Evolutionary conservation across 2,797 vertebrate genomes (phyloP), one percentile per base, ranked within the genome.

Genomic region (Simalia tracyae): DNA sequence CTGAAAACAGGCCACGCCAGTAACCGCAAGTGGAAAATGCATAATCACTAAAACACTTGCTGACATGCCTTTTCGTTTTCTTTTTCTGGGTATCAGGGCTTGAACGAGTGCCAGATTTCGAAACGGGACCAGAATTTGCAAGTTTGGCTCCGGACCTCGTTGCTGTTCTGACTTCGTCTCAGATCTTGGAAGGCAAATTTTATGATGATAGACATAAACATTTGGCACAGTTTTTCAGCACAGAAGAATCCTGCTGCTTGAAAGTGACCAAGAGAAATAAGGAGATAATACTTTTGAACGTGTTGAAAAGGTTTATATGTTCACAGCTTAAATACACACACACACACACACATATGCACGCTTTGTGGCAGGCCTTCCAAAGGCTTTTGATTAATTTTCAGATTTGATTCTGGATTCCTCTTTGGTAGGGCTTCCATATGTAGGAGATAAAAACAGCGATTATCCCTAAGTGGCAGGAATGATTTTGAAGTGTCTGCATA

Each of bases 41-140:
- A 88, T 88, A 84, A 92, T 92, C 42, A 26, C n/a, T 56, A 84
- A 84, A 92, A 88, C 86, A 92, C 57, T 54, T 31, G 54, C 64
- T 87, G 85, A 87, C 64, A 72, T 76, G 31, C 50, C 46, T 56
- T 63, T 54, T 22, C 64, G 0, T 68, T 50, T 50, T 11, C 42
- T 5, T 57, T 54, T 42, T 10, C n/a, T 36, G 59, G 12, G 9
- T 56, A 42, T 15, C 9, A 2, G 57, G 7, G 36, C 36, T n/a
- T 2, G 5, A 63, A 26, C 2, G 28, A 50, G 31, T 88, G 26
- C 86, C 91, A 56, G 28, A 31, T 50, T 88, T 81, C 64, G 60
- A 8, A 61, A 60, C 7, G 26, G 24, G 54, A 54, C 22, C 64
- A 50, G 66, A 61, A 50, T 76, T 46, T 63, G 19, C 68, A 11